A percentile compares a stretch with the other conserved stretches of the same genome.
phyloP scores from a whole-genome alignment of 2,888 invertebrate genomes.

The Xestia xanthographa region DNA sequence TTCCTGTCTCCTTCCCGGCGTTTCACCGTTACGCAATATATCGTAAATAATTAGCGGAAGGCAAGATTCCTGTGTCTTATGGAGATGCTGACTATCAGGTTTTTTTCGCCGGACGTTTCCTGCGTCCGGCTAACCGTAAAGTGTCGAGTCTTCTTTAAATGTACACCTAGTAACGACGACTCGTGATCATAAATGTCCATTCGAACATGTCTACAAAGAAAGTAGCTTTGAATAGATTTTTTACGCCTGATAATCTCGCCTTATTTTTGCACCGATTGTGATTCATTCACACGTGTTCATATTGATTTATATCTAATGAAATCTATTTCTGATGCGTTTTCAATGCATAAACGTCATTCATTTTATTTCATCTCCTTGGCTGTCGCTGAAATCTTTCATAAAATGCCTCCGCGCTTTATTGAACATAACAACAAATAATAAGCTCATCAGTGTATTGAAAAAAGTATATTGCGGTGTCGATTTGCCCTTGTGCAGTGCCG shows the following conservation, averaged over 20 bases:
- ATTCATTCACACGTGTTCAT: conserved; percentile 23
- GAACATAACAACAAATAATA: conserved; percentile 59
- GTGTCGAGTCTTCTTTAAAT: conserved; percentile 70
- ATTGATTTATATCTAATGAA: conserved; percentile 44
- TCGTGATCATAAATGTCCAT: conserved; percentile 63
- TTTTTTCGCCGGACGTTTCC: conserved; percentile 86
- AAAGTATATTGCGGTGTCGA: conserved; percentile 69
- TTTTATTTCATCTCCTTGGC: conserved; percentile 28
- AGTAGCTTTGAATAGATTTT: conserved; percentile 62
- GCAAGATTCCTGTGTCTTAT: conserved; percentile 90
- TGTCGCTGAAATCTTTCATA: conserved; percentile 29
- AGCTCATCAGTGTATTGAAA: conserved; percentile 62
- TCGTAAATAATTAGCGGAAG: conserved; percentile 91
- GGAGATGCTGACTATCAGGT: conserved; percentile 87
- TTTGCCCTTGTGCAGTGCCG: conserved; percentile 70
- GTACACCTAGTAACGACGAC: conserved; percentile 67
- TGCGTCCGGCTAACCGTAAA: conserved; percentile 81
- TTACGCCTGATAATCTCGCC: conserved; percentile 35
- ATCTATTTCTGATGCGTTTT: conserved; percentile 34
- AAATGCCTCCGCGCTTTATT: conserved; percentile 53
- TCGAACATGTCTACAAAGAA: conserved; percentile 60
- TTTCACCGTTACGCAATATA: conserved; percentile 91
- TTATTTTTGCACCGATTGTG: conserved; percentile 46
- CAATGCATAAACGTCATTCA: conserved; percentile 15
- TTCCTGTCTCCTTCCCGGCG: conserved; percentile 89